Conservation (phyloP, 64 coral and sea anemone genomes). For the Catalaphyllia jardinei region DNA sequence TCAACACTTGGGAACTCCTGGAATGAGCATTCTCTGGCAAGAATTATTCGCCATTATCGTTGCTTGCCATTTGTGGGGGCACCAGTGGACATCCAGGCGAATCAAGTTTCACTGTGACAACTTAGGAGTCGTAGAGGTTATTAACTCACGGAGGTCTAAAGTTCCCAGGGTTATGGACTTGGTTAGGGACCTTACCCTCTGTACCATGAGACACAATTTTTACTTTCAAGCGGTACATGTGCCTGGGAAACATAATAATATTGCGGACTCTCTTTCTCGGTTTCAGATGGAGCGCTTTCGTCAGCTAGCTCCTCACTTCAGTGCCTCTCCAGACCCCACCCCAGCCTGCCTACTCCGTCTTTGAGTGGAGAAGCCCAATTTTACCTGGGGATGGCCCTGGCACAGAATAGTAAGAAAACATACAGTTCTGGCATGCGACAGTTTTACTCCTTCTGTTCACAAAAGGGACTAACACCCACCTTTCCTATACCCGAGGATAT, state of each 20-base stretch:
- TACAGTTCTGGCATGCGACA: not conserved
- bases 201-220: not conserved
- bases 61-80: constrained; percentile 12
- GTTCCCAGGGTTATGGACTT: not conserved
- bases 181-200: not conserved
- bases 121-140: not conserved
- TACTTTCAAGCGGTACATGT: not conserved
- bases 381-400: not conserved
- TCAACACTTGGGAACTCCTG: not conserved
- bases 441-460: not conserved
- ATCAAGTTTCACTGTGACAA: not conserved
- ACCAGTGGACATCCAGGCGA: not conserved
- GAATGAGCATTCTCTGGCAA: not conserved
- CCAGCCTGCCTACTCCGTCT: not conserved
- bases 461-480: not conserved
- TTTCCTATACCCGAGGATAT: not conserved
- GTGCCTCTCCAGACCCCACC: not conserved
- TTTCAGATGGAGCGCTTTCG: constrained; percentile 21
- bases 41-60: not conserved
- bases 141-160: not conserved
- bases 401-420: not conserved
- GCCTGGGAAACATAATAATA: not conserved
- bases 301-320: constrained; percentile 5
- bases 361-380: not conserved
- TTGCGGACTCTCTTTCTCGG: constrained; percentile 26